These are phyloP conservation scores for Porites divaricata DNA, from an alignment of 92 coral and sea anemone genomes.

Conservation along the genomic window DNA sequence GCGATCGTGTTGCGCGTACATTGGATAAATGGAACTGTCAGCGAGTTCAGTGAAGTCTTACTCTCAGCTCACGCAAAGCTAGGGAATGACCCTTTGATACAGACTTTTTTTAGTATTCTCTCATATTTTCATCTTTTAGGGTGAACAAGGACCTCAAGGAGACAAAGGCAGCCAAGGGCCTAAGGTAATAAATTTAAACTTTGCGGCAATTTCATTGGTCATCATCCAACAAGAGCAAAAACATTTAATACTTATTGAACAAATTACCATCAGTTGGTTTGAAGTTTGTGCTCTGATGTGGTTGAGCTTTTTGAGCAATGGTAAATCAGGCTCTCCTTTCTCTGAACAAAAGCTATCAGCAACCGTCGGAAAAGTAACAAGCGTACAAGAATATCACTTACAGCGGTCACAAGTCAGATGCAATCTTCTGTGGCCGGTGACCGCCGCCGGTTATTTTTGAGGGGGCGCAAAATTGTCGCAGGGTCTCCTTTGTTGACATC, in stretches of 20 bases:
- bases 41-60: background rate
- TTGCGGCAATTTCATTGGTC: background rate
- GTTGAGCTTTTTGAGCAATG: background rate
- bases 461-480: constrained; percentile 6
- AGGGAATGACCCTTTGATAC: background rate
- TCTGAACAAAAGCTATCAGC: background rate
- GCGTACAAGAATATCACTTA: constrained; percentile 35
- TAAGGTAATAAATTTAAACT: constrained; percentile 17
- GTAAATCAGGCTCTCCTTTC: background rate
- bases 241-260: background rate
- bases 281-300: too few relatives aligned
- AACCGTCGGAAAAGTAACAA: constrained; percentile 24
- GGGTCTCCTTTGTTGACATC: constrained; percentile 9
- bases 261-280: background rate
- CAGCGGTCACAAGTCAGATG: constrained; percentile 31
- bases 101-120: background rate
- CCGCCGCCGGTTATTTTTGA: constrained; percentile 11
- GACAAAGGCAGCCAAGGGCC: constrained; percentile 41
- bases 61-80: background rate
- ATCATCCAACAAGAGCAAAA: background rate
- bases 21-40: background rate
- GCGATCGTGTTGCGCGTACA: background rate
- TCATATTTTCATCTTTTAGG: constrained; percentile 6
- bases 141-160: constrained; percentile 40
- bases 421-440: constrained; percentile 10